These are phyloP conservation scores for Oxytorus armatus DNA, from an alignment of 2,888 invertebrate genomes.

Conservation along the genomic window DNA sequence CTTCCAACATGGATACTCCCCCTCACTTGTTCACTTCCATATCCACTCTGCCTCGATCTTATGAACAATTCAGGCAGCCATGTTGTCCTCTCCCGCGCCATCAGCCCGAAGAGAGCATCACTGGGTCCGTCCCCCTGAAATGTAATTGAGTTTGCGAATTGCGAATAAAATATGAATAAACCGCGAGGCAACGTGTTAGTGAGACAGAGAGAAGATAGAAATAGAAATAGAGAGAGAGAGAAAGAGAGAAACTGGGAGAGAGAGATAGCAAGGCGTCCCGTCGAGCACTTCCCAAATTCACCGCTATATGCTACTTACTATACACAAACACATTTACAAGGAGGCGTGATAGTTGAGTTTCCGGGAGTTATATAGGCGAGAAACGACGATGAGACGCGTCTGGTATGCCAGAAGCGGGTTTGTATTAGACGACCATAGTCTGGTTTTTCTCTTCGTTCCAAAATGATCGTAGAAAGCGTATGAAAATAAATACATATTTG, in stretches of 20 bases:
- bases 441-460: neutral
- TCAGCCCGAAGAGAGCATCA: slow-evolving; percentile 56
- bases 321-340: slow-evolving; percentile 17
- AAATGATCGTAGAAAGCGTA: neutral
- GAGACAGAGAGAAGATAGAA: slow-evolving; percentile 25
- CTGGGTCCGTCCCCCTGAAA: slow-evolving; percentile 43
- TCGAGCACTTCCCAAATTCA: slow-evolving; percentile 53
- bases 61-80: slow-evolving; percentile 70
- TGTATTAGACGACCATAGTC: neutral
- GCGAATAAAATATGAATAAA: slow-evolving; percentile 71
- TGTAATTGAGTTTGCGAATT: slow-evolving; percentile 73
- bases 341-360: slow-evolving; percentile 36
- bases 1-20: slow-evolving; percentile 26
- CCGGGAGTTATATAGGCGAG: slow-evolving; percentile 28
- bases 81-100: slow-evolving; percentile 66
- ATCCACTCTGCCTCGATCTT: slow-evolving; percentile 60
- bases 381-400: slow-evolving; percentile 41
- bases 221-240: slow-evolving; percentile 33
- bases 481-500: slow-evolving; percentile 5
- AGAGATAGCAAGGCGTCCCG: slow-evolving; percentile 36
- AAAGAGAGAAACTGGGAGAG: slow-evolving; percentile 7
- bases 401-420: neutral
- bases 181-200: slow-evolving; percentile 44
- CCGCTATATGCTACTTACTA: slow-evolving; percentile 5
- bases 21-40: slow-evolving; percentile 52